These are phyloP conservation scores for Lottia gigantea DNA, from an alignment of 2,888 invertebrate species.

Conservation along the genomic window DNA sequence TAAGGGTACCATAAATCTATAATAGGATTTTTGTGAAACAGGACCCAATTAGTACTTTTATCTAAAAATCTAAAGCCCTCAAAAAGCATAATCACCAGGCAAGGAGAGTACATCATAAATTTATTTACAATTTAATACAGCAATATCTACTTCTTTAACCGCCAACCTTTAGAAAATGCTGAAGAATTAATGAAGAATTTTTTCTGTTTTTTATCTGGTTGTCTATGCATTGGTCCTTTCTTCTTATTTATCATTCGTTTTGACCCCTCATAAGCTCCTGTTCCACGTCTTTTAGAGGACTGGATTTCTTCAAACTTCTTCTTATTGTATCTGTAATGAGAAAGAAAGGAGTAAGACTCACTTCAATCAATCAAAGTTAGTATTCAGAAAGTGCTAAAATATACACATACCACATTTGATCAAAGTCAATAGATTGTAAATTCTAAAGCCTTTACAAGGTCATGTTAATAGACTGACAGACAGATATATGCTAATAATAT, in stretches of 20 bases:
- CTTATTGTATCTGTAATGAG: slow-evolving; percentile 55
- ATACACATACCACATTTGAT: too few species aligned
- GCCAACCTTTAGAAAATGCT: background rate
- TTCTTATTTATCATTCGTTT: slow-evolving; percentile 81
- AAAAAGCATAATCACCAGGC: background rate
- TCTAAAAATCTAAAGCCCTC: too few species aligned
- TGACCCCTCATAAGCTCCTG: slow-evolving; percentile 76
- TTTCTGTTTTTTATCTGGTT: background rate
- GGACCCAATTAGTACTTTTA: too few species aligned
- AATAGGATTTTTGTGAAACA: too few species aligned
- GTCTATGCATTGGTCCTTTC: slow-evolving; percentile 18
- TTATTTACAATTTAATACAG: background rate
- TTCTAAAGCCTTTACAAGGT: too few species aligned
- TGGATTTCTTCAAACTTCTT: slow-evolving; percentile 58
- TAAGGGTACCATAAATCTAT: too few species aligned
- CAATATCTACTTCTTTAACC: slow-evolving; percentile 9
- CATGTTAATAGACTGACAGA: too few species aligned
- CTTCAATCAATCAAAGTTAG: too few species aligned
- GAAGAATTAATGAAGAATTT: background rate
- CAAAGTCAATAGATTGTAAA: too few species aligned
- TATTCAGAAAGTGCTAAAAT: too few species aligned
- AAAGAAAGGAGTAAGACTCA: slow-evolving; percentile 1
- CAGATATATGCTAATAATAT: too few species aligned
- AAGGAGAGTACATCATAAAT: background rate
- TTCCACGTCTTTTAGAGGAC: slow-evolving; percentile 61